phyloP scores from a whole-genome alignment of 2,888 invertebrate species.

The Gortyna flavago region DNA sequence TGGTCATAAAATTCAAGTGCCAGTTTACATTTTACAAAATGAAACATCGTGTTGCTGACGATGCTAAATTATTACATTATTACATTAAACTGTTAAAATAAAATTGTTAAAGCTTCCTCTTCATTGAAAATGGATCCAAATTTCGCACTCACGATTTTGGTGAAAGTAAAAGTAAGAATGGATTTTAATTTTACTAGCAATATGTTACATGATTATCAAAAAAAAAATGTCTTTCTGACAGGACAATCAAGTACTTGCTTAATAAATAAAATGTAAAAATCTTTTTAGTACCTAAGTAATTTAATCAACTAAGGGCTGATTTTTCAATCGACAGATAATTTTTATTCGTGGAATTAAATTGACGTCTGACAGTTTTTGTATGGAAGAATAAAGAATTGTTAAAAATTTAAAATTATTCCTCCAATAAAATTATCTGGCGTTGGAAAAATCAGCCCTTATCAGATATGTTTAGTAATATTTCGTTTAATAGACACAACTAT shows the following conservation, averaged over 20 bases:
- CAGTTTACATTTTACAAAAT: conserved; percentile 62
- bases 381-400: too few species aligned
- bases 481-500: conserved; percentile 35
- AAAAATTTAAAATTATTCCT: too few species aligned
- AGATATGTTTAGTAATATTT: not conserved
- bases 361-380: too few species aligned
- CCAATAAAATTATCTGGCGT: too few species aligned
- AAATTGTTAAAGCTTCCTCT: conserved; percentile 6
- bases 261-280: too few species aligned
- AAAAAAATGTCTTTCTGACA: not conserved
- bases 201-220: not conserved
- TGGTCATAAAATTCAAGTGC: conserved; percentile 70
- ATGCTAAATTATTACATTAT: too few species aligned
- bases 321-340: too few species aligned
- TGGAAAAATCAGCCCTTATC: too few species aligned
- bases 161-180: not conserved
- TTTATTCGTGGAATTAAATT: too few species aligned
- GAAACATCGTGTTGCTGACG: conserved; percentile 44
- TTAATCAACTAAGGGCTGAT: too few species aligned
- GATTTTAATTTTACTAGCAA: not conserved
- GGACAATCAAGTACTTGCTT: too few species aligned
- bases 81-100: conserved; percentile 1
- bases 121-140: conserved; percentile 1
- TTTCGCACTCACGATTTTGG: not conserved
- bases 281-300: too few species aligned